Conservation (phyloP, 1,140 invertebrate genomes). For the Brachionus sp. region DNA sequence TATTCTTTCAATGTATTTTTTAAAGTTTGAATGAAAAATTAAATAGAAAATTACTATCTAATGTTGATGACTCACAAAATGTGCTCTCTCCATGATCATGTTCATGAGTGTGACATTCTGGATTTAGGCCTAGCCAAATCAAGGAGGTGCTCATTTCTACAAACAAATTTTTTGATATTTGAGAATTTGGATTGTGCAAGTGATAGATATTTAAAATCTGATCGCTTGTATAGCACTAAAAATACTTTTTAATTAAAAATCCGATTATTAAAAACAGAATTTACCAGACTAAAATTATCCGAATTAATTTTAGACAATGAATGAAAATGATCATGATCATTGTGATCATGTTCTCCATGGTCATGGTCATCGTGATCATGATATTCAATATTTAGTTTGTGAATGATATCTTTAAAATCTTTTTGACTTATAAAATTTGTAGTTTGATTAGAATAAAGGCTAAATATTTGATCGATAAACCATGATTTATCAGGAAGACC, state of each 20-base stretch:
- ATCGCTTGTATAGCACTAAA: background rate
- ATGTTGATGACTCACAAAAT: background rate
- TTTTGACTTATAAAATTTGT: background rate
- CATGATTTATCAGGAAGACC: background rate
- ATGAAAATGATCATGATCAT: background rate
- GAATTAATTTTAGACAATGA: background rate
- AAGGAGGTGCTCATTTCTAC: background rate
- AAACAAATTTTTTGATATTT: background rate
- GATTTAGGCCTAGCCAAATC: background rate
- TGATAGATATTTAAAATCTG: background rate
- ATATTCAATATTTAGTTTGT: background rate
- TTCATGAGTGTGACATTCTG: slow-evolving; percentile 1
- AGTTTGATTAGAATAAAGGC: background rate
- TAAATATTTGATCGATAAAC: background rate
- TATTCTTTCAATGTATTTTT: background rate
- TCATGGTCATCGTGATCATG: background rate
- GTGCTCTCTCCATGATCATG: background rate
- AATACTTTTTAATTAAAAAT: background rate
- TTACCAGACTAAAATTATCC: background rate
- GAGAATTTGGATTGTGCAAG: background rate
- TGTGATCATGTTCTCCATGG: background rate
- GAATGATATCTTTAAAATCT: background rate
- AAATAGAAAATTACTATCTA: background rate
- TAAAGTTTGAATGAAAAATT: background rate
- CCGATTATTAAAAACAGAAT: background rate